Conservation (phyloP, 2,888 invertebrate species). For the Synanthedon myopaeformis region DNA sequence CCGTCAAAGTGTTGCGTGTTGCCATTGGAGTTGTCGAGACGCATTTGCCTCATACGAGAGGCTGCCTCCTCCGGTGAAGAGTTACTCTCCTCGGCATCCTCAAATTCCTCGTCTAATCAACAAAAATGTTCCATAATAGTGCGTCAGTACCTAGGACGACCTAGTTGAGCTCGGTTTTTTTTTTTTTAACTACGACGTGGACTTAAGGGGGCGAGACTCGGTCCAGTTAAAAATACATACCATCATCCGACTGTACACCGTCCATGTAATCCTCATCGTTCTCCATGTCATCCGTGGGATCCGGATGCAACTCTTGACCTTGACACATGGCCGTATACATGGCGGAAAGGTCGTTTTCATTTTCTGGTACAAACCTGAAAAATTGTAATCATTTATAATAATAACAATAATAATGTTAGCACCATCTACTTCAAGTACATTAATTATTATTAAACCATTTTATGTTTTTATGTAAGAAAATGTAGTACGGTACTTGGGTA, state of each 20-base stretch:
- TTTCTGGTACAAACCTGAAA: constrained; percentile 74
- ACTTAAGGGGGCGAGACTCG: too few species aligned
- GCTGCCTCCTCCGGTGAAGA: constrained; percentile 35
- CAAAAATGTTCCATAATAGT: too few species aligned
- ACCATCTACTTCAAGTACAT: too few species aligned
- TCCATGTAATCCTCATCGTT: constrained; percentile 56
- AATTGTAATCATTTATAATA: too few species aligned
- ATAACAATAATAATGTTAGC: too few species aligned
- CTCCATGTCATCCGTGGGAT: constrained; percentile 71
- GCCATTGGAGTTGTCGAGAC: constrained; percentile 37
- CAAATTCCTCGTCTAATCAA: constrained; percentile 46
- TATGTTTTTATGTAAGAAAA: too few species aligned
- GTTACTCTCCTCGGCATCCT: constrained; percentile 45
- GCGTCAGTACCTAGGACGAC: too few species aligned
- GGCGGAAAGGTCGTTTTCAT: constrained; percentile 71
- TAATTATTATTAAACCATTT: too few species aligned
- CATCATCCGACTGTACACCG: constrained; percentile 54
- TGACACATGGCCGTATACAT: constrained; percentile 80
- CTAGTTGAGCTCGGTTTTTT: too few species aligned
- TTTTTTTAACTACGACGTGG: too few species aligned
- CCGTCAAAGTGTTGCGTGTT: constrained; percentile 13
- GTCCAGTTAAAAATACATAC: constrained; percentile 13
- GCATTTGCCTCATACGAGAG: constrained; percentile 30
- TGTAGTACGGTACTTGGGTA: too few species aligned
- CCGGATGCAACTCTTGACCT: constrained; percentile 82